A percentile compares a stretch with the other conserved stretches of the same genome.
phyloP scores from a whole-genome alignment of 2,797 vertebrate genomes.

The Alauda arvensis region DNA sequence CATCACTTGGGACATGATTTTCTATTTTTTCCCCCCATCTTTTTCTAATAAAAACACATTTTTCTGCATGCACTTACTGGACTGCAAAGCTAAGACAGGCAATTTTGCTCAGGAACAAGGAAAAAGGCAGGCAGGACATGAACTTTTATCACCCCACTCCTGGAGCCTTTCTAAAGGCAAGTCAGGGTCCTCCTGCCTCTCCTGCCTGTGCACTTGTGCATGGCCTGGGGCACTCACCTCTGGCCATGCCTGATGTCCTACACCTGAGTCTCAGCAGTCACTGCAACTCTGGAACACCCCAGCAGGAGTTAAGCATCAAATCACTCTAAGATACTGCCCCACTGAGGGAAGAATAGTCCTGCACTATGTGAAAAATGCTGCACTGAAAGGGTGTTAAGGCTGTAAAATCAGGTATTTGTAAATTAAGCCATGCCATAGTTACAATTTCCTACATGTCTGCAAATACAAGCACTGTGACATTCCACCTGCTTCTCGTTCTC shows the following conservation, averaged over 20 bases:
- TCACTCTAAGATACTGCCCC: background rate
- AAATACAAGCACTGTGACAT: background rate
- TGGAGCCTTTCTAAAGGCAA: background rate
- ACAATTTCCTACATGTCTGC: background rate
- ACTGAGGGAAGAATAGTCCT: background rate
- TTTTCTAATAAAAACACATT: background rate
- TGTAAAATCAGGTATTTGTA: background rate
- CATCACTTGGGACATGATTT: constrained; percentile 22
- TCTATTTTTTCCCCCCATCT: background rate
- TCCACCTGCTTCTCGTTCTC: background rate
- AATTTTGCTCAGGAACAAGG: background rate
- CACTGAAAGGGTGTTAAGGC: background rate
- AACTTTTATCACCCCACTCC: background rate
- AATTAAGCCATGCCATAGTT: background rate
- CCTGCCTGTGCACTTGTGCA: background rate
- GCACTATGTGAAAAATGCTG: background rate
- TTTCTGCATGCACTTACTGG: background rate
- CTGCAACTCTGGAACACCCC: background rate
- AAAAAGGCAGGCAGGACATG: background rate
- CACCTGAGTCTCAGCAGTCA: background rate
- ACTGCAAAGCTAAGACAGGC: background rate
- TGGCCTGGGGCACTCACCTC: background rate
- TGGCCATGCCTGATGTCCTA: background rate
- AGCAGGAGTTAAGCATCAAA: background rate
- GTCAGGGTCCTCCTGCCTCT: background rate